These are phyloP conservation scores for Salpingus planirostris DNA, from an alignment of 2,888 invertebrate genomes.

Conservation along the genomic window DNA sequence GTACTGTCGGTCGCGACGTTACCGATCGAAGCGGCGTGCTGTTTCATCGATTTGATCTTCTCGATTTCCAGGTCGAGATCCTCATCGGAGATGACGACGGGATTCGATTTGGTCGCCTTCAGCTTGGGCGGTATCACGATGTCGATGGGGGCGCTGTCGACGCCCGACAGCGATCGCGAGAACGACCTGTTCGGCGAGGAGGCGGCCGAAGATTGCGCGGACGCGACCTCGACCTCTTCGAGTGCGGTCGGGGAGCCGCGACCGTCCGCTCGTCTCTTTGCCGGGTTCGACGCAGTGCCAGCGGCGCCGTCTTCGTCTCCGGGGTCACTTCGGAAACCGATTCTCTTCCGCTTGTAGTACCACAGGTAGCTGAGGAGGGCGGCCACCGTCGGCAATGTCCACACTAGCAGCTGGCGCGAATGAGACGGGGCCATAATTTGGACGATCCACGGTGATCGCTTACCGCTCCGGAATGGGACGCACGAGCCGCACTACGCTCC, in stretches of 20 bases:
- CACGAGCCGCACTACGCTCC: too few relatives aligned
- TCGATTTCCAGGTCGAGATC: slow-evolving; percentile 61
- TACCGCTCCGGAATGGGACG: too few relatives aligned
- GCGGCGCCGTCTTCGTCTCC: slow-evolving; percentile 45
- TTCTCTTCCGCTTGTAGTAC: slow-evolving; percentile 76
- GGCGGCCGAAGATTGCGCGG: slow-evolving; percentile 37
- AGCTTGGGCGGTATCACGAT: slow-evolving; percentile 43
- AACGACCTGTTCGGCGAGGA: slow-evolving; percentile 28
- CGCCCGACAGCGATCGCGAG: slow-evolving; percentile 43
- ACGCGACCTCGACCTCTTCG: slow-evolving; percentile 27
- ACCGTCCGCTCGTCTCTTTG: slow-evolving; percentile 9
- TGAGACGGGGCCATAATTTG: slow-evolving; percentile 59
- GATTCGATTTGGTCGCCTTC: slow-evolving; percentile 42
- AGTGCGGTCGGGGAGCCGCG: slow-evolving; percentile 2
- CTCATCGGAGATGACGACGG: slow-evolving; percentile 54
- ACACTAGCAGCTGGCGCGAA: slow-evolving; percentile 65
- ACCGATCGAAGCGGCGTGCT: slow-evolving; percentile 13
- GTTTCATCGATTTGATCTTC: slow-evolving; percentile 50
- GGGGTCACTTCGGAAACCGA: slow-evolving; percentile 64
- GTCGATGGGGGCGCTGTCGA: slow-evolving; percentile 61
- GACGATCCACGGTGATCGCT: slow-evolving; percentile 59
- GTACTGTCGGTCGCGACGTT: slow-evolving; percentile 3
- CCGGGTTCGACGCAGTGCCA: slow-evolving; percentile 9
- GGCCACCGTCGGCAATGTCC: slow-evolving; percentile 72
- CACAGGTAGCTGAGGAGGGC: slow-evolving; percentile 69